phyloP scores from a whole-genome alignment of 2,113 vertebrate species.

The Mustela nigripes region DNA sequence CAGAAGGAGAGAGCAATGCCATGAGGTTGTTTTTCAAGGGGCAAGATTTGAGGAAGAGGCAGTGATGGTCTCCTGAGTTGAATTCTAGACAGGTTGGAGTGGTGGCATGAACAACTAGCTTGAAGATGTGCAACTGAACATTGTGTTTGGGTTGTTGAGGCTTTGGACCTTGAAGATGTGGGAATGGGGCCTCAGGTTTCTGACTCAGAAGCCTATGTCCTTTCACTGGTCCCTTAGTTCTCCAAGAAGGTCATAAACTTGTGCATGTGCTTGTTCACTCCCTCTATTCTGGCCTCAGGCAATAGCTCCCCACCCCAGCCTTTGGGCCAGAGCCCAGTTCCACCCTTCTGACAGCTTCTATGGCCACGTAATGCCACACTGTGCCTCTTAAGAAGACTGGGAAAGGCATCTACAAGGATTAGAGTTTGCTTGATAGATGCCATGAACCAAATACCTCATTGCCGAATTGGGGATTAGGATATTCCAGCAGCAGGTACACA shows the following conservation, averaged over 20 bases:
- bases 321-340: not conserved
- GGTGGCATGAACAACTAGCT: not conserved
- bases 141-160: not conserved
- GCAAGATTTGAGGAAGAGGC: not conserved
- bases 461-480: no score
- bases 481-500: not conserved
- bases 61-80: not conserved
- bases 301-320: no score
- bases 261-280: not conserved
- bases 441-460: not conserved
- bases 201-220: no score
- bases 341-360: not conserved
- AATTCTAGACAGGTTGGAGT: not conserved
- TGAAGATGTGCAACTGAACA: no score
- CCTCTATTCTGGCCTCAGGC: no score
- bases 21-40: not conserved
- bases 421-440: not conserved
- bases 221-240: no score
- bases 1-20: not conserved
- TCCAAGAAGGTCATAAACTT: not conserved
- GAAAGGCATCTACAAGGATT: not conserved
- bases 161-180: not conserved
- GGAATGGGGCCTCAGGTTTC: not conserved
- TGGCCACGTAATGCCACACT: rapidly evolving
- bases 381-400: not conserved